These are phyloP conservation scores for Drosophila rhopaloa DNA, from an alignment of 1,140 invertebrate genomes.

Conservation along the genomic window DNA sequence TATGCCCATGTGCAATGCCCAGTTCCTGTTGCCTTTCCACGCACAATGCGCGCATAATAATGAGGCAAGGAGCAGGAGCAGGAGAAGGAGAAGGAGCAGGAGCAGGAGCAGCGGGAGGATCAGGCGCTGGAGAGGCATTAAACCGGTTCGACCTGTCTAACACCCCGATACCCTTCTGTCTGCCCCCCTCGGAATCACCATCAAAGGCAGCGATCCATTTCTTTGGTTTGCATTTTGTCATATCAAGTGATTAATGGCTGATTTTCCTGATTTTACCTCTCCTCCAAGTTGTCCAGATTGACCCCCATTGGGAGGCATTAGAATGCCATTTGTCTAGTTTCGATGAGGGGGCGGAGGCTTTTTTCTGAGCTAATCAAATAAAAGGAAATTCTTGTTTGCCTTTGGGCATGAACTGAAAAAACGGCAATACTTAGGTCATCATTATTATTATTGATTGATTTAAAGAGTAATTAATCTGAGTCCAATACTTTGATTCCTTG, in stretches of 20 bases:
- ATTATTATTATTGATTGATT: neutral
- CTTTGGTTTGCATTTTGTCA: constrained; percentile 71
- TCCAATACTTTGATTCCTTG: neutral
- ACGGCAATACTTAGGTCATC: neutral
- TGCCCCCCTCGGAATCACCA: neutral
- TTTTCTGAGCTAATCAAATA: constrained; percentile 27
- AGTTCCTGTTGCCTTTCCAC: constrained; percentile 77
- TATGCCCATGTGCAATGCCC: constrained; percentile 36
- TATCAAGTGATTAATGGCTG: constrained; percentile 71
- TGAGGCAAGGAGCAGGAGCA: constrained; percentile 34
- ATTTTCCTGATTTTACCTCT: constrained; percentile 59
- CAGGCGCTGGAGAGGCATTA: constrained; percentile 48
- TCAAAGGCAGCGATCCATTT: constrained; percentile 30
- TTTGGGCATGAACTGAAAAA: neutral
- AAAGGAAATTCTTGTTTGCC: constrained; percentile 11
- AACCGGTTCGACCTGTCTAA: constrained; percentile 63
- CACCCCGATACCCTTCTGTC: constrained; percentile 1
- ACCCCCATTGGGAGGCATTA: constrained; percentile 60
- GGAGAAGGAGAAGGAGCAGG: neutral
- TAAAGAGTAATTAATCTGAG: neutral
- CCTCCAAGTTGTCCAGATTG: constrained; percentile 16
- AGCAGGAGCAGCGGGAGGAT: constrained; percentile 19
- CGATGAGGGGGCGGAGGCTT: neutral
- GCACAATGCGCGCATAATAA: constrained; percentile 82
- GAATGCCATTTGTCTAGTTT: constrained; percentile 62